Base-by-base conservation (phyloP, 2,113 vertebrate species). In the Hystrix brachyura region DNA sequence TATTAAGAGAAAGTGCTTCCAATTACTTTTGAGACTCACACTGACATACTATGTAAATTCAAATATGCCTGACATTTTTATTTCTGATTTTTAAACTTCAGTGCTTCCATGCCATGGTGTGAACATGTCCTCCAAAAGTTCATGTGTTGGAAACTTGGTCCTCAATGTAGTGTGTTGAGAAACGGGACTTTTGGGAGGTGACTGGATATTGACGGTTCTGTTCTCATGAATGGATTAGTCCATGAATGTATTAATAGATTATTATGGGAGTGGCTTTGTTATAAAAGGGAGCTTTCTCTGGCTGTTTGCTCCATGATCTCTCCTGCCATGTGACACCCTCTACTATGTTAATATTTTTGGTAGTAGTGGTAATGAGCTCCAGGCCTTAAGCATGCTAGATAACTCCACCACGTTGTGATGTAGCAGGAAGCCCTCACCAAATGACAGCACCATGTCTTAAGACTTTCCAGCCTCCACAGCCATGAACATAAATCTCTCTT, bases 41-140 rank as follows among this genome's bases (percentile, higher is more conserved):
- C 1, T 51, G 38, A 71, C 8, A 71, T 43, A 62, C 13, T 43
- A 72, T 38, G 57, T 72, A 17, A 92, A 55, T 85, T 89, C 85
- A 82, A 85, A 81, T 32, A 67, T 38, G 43, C 15, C 23, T 89
- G 65, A 83, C 32, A 62, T 76, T 92, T 91, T 76, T 53, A 90
- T 83, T 82, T 64, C 27, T n/a, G n/a, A 89, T 64, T 94, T 88
- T 95, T 85, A 96, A 74, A 65, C 48, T 86, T 18, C 82, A 43
- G 74, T 74, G 46, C 29, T 2, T 64, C 27, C 57, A 62, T 43
- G 13, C 80, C 38, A 60, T 51, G 23, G 80, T 83, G 57, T 64
- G 38, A 84, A 62, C 25, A 15, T 19, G 7, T 62, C 29, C 43
- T n/a, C 19, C 27, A 34, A 78, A 27, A 78, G 32, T 53, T 17